These are phyloP conservation scores for Gryllus bimaculatus DNA, from an alignment of 1,140 invertebrate genomes.

Conservation along the genomic window DNA sequence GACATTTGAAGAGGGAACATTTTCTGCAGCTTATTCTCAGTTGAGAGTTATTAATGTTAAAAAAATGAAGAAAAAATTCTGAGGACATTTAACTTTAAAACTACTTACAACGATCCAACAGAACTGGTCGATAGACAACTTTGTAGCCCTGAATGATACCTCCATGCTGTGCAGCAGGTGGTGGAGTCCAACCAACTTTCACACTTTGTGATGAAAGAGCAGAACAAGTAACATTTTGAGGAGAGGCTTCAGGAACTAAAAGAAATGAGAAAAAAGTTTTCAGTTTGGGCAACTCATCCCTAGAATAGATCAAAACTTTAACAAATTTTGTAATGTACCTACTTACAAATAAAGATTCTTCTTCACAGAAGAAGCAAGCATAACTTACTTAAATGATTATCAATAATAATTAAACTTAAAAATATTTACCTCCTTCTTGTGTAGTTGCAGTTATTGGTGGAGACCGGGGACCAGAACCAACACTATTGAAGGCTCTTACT, in stretches of 20 bases:
- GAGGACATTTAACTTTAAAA: not conserved
- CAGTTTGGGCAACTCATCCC: too few relatives aligned
- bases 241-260: slow-evolving; percentile 59
- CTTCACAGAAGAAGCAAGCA: not conserved
- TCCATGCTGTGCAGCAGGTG: slow-evolving; percentile 64
- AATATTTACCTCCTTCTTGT: slow-evolving; percentile 64
- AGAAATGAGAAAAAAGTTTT: not conserved
- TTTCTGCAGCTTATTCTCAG: too few relatives aligned
- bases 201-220: slow-evolving; percentile 68
- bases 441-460: slow-evolving; percentile 61
- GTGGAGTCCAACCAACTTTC: slow-evolving; percentile 73
- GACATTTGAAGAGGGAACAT: too few relatives aligned
- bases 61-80: not conserved
- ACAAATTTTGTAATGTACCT: too few relatives aligned
- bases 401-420: not conserved
- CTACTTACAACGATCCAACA: slow-evolving; percentile 4
- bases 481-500: slow-evolving; percentile 74
- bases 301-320: too few relatives aligned
- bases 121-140: slow-evolving; percentile 34
- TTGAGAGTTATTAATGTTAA: not conserved
- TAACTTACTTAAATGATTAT: not conserved
- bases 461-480: slow-evolving; percentile 71
- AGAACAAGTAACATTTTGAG: slow-evolving; percentile 57
- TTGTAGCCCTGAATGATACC: slow-evolving; percentile 83
- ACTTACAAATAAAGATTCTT: not conserved